phyloP scores from a whole-genome alignment of 2,113 vertebrate genomes.

The Cairina moschata region DNA sequence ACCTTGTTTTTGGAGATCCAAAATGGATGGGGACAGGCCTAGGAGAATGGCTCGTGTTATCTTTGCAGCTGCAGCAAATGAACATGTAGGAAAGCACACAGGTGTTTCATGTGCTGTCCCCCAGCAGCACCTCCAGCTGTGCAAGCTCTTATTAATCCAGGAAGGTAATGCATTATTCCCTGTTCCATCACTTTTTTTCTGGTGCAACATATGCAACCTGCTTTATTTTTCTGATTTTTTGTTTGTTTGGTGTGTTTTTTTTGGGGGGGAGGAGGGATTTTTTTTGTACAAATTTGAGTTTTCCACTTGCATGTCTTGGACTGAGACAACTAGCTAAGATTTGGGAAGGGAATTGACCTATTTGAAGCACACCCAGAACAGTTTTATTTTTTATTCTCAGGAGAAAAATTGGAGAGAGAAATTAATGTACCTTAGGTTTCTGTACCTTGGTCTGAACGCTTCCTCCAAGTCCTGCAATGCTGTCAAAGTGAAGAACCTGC shows the following conservation, averaged over 20 bases:
- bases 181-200: neutral
- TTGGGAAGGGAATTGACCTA: neutral
- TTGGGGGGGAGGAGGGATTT: too few relatives aligned
- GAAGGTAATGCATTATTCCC: neutral
- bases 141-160: neutral
- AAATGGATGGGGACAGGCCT: neutral
- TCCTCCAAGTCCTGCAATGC: slow-evolving; percentile 45
- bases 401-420: neutral
- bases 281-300: neutral
- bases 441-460: slow-evolving; percentile 15
- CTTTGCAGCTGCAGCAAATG: neutral
- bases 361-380: neutral
- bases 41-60: neutral
- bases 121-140: neutral
- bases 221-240: neutral
- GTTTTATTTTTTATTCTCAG: neutral
- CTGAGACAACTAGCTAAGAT: neutral
- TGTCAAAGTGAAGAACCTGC: slow-evolving; percentile 53
- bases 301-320: neutral
- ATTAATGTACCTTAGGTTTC: slow-evolving; percentile 44
- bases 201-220: neutral
- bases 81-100: neutral
- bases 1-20: neutral
- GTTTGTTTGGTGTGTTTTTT: neutral
- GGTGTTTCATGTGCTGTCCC: neutral